Conservation (phyloP, 2,113 vertebrate genomes). For the Thryonomys swinderianus region DNA sequence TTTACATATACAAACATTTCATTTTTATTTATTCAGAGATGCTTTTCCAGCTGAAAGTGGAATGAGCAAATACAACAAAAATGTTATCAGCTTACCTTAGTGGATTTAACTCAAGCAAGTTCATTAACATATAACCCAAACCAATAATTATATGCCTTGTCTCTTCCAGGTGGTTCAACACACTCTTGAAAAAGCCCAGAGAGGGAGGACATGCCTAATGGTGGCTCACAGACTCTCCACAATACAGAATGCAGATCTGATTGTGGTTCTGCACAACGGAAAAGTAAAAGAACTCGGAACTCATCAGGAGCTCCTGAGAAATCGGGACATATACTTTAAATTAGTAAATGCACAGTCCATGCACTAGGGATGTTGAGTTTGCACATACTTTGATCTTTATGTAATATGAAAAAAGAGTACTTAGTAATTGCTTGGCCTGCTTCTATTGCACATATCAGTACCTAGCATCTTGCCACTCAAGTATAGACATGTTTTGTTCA, state of each 20-base stretch:
- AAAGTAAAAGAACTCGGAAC: conserved; percentile 76
- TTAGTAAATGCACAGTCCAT: conserved; percentile 84
- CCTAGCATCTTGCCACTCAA: conserved; percentile 35
- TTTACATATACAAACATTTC: conserved; percentile 1
- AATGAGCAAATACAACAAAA: conserved; percentile 15
- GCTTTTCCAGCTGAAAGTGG: background rate
- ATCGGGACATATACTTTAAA: conserved; percentile 84
- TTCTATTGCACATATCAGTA: conserved; percentile 49
- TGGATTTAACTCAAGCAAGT: background rate
- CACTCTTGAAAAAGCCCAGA: conserved; percentile 51
- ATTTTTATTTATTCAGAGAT: conserved; percentile 11
- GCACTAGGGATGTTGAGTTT: conserved; percentile 72
- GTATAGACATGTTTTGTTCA: conserved; percentile 28
- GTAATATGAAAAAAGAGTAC: conserved; percentile 29
- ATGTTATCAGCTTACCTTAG: background rate
- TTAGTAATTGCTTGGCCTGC: conserved; percentile 51
- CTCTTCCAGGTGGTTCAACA: conserved; percentile 72
- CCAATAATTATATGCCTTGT: conserved; percentile 16
- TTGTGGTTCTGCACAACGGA: conserved; percentile 75
- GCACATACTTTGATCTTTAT: conserved; percentile 60
- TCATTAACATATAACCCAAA: background rate
- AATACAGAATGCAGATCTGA: conserved; percentile 72
- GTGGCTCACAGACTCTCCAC: conserved; percentile 73
- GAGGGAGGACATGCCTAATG: conserved; percentile 52
- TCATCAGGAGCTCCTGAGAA: conserved; percentile 82